phyloP scores from a whole-genome alignment of 2,797 vertebrate genomes.

The Cyclopterus lumpus region DNA sequence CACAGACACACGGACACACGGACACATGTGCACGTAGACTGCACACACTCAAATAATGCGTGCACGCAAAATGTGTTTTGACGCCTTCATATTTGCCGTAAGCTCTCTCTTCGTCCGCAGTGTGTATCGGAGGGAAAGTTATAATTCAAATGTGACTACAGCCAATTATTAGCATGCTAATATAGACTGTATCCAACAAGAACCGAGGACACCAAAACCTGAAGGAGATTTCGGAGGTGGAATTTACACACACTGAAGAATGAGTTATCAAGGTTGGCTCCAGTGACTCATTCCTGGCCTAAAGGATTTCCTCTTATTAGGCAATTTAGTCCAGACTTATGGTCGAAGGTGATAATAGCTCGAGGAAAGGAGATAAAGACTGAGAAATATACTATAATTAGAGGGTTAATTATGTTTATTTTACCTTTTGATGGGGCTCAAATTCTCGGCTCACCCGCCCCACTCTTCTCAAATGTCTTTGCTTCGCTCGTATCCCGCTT shows the following conservation, averaged over 20 bases:
- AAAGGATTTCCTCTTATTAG: constrained; percentile 66
- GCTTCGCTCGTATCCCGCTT: constrained; percentile 52
- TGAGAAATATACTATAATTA: constrained; percentile 74
- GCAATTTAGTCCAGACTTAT: constrained; percentile 71
- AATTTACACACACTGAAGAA: constrained; percentile 52
- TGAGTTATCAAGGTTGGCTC: constrained; percentile 62
- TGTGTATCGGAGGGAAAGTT: constrained; percentile 17
- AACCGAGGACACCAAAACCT: constrained; percentile 40
- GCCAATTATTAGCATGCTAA: constrained; percentile 35
- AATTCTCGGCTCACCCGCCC: constrained; percentile 54
- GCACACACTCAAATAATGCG: constrained; percentile 18
- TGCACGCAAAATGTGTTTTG: constrained; percentile 40
- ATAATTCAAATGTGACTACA: constrained; percentile 15
- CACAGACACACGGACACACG: constrained; percentile 20
- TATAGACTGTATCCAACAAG: constrained; percentile 31
- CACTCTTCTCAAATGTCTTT: constrained; percentile 47
- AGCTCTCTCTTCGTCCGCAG: constrained; percentile 10
- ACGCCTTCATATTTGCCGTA: neutral
- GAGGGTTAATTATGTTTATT: constrained; percentile 78
- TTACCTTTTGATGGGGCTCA: constrained; percentile 72
- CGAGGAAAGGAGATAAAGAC: constrained; percentile 66
- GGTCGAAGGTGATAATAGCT: constrained; percentile 74
- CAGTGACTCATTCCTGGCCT: constrained; percentile 66
- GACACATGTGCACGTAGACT: constrained; percentile 4
- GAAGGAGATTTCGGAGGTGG: constrained; percentile 52